These are phyloP conservation scores for Spinus olivaceus DNA, from an alignment of 2,797 vertebrate genomes.

Conservation along the genomic window DNA sequence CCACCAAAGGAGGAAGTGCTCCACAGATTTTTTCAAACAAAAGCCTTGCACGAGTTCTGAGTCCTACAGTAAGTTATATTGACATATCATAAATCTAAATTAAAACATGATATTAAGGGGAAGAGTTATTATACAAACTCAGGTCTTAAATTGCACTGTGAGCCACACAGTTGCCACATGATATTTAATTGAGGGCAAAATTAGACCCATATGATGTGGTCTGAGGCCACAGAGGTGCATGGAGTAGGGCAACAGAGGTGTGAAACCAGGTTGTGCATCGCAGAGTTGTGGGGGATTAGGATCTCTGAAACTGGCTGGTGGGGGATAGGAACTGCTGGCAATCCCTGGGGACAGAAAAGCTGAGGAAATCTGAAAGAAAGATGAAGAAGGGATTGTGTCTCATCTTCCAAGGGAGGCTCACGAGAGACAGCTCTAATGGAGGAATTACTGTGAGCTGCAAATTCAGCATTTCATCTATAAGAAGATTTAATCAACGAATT, in stretches of 20 bases:
- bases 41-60: background rate
- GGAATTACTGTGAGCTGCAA: background rate
- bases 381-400: background rate
- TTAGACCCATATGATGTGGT: accelerated
- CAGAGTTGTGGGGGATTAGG: accelerated
- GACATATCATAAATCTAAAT: background rate
- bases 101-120: background rate
- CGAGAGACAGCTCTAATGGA: background rate
- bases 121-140: background rate
- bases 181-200: background rate
- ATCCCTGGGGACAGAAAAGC: background rate
- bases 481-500: background rate
- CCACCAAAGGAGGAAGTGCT: background rate
- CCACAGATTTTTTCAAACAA: background rate
- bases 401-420: background rate
- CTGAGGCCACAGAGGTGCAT: background rate
- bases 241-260: background rate
- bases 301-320: background rate
- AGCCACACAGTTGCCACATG: background rate
- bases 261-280: accelerated
- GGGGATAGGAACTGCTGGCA: background rate
- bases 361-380: background rate
- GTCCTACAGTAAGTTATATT: background rate
- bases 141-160: background rate
- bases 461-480: slow-evolving; percentile 13